Evolutionary conservation across 2,888 invertebrate species (phyloP).

Genomic region (Temnothorax rugatulus): DNA sequence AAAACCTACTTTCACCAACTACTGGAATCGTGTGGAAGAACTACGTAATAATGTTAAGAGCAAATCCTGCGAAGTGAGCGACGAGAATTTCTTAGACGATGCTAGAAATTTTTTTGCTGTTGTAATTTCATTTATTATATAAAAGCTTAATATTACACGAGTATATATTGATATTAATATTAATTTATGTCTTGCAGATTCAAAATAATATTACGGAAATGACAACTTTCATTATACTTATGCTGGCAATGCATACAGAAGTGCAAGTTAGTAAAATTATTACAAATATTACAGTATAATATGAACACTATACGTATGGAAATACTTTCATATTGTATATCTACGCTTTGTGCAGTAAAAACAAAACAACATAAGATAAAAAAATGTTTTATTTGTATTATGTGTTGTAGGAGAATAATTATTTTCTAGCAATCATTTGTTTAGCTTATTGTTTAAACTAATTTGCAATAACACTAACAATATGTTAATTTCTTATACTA

Average conservation of each 20-base stretch:
- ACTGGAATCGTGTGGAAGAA: too few relatives aligned
- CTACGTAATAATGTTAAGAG: too few relatives aligned
- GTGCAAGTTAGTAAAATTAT: conserved; percentile 36
- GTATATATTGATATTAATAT: neutral
- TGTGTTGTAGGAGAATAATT: neutral
- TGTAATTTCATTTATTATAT: too few relatives aligned
- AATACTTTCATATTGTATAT: neutral
- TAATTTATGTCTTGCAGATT: neutral
- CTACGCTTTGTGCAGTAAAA: neutral
- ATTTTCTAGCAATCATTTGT: neutral
- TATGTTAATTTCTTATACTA: neutral
- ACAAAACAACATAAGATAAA: neutral
- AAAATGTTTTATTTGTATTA: neutral
- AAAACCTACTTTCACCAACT: too few relatives aligned
- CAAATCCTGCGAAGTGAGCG: too few relatives aligned
- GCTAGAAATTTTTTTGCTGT: too few relatives aligned
- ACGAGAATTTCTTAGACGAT: too few relatives aligned
- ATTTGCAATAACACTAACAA: neutral
- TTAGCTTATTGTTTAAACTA: neutral
- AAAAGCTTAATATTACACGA: too few relatives aligned
- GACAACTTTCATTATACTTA: neutral
- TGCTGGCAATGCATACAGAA: neutral
- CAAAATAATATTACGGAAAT: neutral
- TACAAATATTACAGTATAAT: neutral
- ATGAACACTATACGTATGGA: neutral